Conservation (phyloP, 2,113 vertebrate genomes). For the Lichenostomus cassidix region DNA sequence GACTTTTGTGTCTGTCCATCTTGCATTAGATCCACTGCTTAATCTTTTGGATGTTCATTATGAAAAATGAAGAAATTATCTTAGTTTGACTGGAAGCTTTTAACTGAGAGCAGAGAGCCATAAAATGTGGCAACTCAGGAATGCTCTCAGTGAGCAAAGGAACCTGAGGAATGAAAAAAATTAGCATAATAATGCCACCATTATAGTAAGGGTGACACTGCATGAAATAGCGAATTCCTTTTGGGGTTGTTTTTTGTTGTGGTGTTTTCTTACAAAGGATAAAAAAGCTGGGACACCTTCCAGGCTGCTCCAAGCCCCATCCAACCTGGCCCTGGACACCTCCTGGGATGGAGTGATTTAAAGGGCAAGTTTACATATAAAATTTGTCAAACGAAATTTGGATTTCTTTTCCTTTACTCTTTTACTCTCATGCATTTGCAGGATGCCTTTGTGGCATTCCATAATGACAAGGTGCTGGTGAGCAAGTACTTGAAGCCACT, state of each 20-base stretch:
- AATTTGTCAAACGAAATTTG: neutral
- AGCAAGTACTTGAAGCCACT: slow-evolving; percentile 75
- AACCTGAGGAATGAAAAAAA: neutral
- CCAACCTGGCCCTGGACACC: neutral
- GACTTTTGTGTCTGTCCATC: neutral
- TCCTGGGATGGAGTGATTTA: neutral
- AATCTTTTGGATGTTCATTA: neutral
- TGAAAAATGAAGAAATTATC: neutral
- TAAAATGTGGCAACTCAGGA: neutral
- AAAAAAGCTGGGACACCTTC: neutral
- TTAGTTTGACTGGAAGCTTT: neutral
- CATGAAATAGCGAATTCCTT: neutral
- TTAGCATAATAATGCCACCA: neutral
- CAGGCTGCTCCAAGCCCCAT: no score
- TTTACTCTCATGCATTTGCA: slow-evolving; percentile 1
- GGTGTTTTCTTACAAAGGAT: neutral
- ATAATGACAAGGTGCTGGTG: slow-evolving; percentile 74
- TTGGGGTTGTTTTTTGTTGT: neutral
- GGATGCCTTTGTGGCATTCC: slow-evolving; percentile 82
- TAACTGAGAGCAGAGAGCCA: neutral
- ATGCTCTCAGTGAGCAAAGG: neutral
- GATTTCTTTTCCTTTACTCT: neutral
- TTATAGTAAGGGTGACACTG: neutral
- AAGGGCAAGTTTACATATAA: neutral
- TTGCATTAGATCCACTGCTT: neutral